Evolutionary conservation across 2,888 invertebrate species (phyloP).

Genomic region (Quadroppia sp.): DNA sequence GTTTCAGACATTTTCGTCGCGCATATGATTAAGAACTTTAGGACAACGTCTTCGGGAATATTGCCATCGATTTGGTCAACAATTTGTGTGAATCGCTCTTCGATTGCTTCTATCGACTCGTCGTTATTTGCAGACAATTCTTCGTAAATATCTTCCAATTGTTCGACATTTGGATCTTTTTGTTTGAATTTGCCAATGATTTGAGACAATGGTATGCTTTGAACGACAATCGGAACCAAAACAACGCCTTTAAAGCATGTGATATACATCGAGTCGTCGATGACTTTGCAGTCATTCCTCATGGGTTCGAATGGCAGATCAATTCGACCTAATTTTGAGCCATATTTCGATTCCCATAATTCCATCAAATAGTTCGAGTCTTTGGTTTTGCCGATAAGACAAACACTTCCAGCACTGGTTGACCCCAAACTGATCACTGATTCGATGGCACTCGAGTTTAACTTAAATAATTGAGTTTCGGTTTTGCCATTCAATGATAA

Average conservation of each 20-base stretch:
- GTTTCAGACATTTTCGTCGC: background rate
- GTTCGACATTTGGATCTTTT: background rate
- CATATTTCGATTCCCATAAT: conserved; percentile 24
- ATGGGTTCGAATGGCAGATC: conserved; percentile 1
- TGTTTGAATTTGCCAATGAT: conserved; percentile 1
- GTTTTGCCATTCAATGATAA: conserved; percentile 19
- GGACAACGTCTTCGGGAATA: conserved; percentile 1
- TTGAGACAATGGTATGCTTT: conserved; percentile 9
- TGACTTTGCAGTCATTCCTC: conserved; percentile 13
- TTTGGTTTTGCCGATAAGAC: conserved; percentile 8
- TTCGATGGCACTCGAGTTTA: background rate
- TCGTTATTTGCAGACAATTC: background rate
- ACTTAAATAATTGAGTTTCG: background rate
- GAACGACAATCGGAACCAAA: background rate
- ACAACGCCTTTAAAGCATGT: conserved; percentile 12
- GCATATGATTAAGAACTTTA: background rate
- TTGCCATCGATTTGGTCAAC: conserved; percentile 11
- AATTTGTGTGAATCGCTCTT: background rate
- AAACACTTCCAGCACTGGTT: conserved; percentile 2
- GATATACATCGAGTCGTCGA: background rate
- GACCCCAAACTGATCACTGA: background rate
- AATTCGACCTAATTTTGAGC: conserved; percentile 5
- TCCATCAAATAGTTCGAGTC: background rate
- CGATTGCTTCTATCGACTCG: background rate
- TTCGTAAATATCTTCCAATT: conserved; percentile 13